phyloP scores from a whole-genome alignment of 2,888 invertebrate species.

The Opisthograptis luteolata region DNA sequence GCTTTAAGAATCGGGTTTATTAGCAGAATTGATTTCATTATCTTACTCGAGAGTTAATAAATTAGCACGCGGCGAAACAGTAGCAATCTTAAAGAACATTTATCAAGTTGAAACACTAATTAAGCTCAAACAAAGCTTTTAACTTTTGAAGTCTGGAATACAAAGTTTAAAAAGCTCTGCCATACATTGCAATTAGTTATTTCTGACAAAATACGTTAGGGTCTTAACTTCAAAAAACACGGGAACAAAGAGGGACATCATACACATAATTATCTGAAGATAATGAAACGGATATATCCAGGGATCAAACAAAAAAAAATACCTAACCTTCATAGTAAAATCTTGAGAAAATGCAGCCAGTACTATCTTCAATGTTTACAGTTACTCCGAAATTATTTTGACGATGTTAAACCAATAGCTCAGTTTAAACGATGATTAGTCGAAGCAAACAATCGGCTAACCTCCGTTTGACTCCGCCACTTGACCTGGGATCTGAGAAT shows the following conservation, averaged over 20 bases:
- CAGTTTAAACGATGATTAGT: slow-evolving; percentile 61
- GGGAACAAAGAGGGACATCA: too few relatives aligned
- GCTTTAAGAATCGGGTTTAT: slow-evolving; percentile 45
- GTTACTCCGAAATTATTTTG: slow-evolving; percentile 54
- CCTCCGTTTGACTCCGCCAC: slow-evolving; percentile 54
- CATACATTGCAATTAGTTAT: background rate
- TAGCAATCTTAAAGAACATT: slow-evolving; percentile 37
- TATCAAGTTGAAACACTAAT: slow-evolving; percentile 29
- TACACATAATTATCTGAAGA: too few relatives aligned
- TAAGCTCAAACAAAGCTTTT: slow-evolving; percentile 9
- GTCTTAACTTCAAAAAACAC: too few relatives aligned
- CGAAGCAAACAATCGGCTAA: slow-evolving; percentile 60
- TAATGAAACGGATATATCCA: too few relatives aligned
- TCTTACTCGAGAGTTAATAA: slow-evolving; percentile 43
- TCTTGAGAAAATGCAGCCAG: too few relatives aligned
- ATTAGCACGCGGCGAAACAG: slow-evolving; percentile 42
- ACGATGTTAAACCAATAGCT: slow-evolving; percentile 58
- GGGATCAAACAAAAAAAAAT: too few relatives aligned
- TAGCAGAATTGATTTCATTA: slow-evolving; percentile 46
- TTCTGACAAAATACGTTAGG: too few relatives aligned
- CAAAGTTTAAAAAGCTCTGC: background rate
- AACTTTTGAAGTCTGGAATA: slow-evolving; percentile 26
- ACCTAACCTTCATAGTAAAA: too few relatives aligned
- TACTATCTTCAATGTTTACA: slow-evolving; percentile 43
- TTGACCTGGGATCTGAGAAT: slow-evolving; percentile 41